phyloP scores from a whole-genome alignment of 2,113 vertebrate genomes.

The Hypanus sabinus region DNA sequence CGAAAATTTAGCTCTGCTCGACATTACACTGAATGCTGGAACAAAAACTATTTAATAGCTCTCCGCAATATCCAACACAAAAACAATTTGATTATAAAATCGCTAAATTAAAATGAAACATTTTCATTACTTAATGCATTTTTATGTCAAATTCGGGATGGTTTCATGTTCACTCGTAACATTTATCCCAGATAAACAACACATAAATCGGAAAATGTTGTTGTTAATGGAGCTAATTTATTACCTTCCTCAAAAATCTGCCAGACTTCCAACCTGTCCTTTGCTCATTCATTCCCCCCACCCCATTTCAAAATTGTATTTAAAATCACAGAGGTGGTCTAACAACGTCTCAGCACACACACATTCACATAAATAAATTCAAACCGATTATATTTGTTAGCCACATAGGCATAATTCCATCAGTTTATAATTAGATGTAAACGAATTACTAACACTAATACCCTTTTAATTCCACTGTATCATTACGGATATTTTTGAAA shows the following conservation, averaged over 20 bases:
- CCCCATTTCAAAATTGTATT: slow-evolving; percentile 24
- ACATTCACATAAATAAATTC: slow-evolving; percentile 44
- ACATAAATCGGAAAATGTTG: not conserved
- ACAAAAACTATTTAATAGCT: slow-evolving; percentile 9
- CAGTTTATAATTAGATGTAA: slow-evolving; percentile 55
- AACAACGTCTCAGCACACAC: slow-evolving; percentile 31
- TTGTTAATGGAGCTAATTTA: not conserved
- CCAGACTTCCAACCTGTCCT: not conserved
- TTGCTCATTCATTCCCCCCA: not conserved
- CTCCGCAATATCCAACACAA: not conserved
- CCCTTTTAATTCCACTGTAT: slow-evolving; percentile 63
- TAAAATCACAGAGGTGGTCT: slow-evolving; percentile 35
- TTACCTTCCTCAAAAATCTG: not conserved
- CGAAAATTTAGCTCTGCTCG: not conserved
- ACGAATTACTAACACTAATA: slow-evolving; percentile 66
- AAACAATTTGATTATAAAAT: not conserved
- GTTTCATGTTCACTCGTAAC: not conserved
- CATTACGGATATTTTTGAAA: slow-evolving; percentile 64
- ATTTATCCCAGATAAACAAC: not conserved
- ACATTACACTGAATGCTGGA: slow-evolving; percentile 1
- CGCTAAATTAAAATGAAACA: not conserved
- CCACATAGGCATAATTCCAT: slow-evolving; percentile 72
- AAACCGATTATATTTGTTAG: slow-evolving; percentile 75
- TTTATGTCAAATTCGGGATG: not conserved
- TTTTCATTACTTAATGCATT: not conserved